A percentile compares a stretch with the other conserved stretches of the same genome.
Conservation (phyloP, 2,797 vertebrate species). For the Ptychobarbus kaznakovi region DNA sequence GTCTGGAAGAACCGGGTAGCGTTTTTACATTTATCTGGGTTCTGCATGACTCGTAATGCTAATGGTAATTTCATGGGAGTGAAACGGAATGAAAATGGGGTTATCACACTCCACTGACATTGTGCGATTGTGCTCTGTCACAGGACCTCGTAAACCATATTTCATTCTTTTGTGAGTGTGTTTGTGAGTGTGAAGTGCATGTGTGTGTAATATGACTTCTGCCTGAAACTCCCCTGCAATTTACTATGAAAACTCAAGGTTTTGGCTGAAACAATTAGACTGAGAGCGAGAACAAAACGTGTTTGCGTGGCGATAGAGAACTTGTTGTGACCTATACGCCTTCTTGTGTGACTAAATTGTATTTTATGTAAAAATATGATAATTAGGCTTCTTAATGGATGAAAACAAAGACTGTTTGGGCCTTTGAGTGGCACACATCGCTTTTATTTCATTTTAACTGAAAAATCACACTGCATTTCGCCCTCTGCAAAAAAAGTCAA, state of each 20-base stretch:
- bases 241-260: conserved; percentile 84
- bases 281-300: conserved; percentile 79
- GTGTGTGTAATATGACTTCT: conserved; percentile 87
- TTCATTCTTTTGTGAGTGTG: conserved; percentile 74
- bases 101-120: conserved; percentile 96
- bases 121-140: conserved; percentile 93
- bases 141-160: conserved; percentile 84
- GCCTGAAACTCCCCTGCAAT: conserved; percentile 84
- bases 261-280: conserved; percentile 86
- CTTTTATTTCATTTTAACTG: conserved; percentile 54
- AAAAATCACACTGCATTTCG: conserved; percentile 4
- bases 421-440: conserved; percentile 31
- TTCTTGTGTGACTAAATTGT: conserved; percentile 31
- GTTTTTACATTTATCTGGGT: conserved; percentile 97
- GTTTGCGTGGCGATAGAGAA: conserved; percentile 74
- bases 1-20: conserved; percentile 97
- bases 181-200: conserved; percentile 35
- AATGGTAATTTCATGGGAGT: conserved; percentile 99
- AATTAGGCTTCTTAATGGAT: not conserved
- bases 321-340: not conserved
- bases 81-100: conserved; percentile 96
- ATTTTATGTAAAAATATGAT: conserved; percentile 29
- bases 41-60: conserved; percentile 99
- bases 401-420: conserved; percentile 2
- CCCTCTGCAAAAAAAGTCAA: conserved; percentile 12